Percentiles rank a stretch among this genome's conserved stretches.
Evolutionary conservation across 1,140 invertebrate genomes (phyloP).

Genomic region (Meteorus sp.): DNA sequence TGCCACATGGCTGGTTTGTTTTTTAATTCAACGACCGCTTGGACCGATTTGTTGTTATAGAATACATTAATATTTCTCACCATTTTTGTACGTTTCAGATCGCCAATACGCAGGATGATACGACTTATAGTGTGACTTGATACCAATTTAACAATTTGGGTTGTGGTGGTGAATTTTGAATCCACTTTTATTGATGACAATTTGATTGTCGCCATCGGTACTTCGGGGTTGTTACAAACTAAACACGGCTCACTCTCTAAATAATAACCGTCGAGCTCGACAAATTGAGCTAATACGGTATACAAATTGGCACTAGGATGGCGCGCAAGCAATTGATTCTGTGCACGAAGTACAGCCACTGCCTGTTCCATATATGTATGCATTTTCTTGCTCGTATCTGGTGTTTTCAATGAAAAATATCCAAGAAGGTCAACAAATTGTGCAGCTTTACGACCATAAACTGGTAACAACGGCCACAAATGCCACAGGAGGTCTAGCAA

Average conservation of each 20-base stretch:
- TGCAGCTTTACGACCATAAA: conserved; percentile 89
- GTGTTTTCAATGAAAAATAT: conserved; percentile 86
- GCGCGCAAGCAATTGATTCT: conserved; percentile 84
- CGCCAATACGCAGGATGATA: conserved; percentile 89
- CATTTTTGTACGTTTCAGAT: conserved; percentile 97
- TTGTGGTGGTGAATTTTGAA: conserved; percentile 96
- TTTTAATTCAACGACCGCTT: conserved; percentile 95
- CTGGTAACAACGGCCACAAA: conserved; percentile 87
- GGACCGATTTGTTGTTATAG: conserved; percentile 94
- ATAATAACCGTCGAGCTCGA: conserved; percentile 95
- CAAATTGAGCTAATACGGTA: conserved; percentile 85
- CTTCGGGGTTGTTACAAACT: conserved; percentile 96
- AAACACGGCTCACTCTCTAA: conserved; percentile 95
- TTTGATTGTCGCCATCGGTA: conserved; percentile 89
- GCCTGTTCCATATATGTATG: conserved; percentile 83
- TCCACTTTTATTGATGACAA: conserved; percentile 92
- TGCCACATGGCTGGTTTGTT: conserved; percentile 96
- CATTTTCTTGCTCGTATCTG: conserved; percentile 65
- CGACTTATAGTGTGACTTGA: conserved; percentile 94
- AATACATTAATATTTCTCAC: conserved; percentile 94
- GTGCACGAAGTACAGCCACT: conserved; percentile 79
- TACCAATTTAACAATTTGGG: conserved; percentile 95
- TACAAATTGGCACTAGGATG: conserved; percentile 95
- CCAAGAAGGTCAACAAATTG: conserved; percentile 96
- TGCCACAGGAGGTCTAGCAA: conserved; percentile 86